Evolutionary conservation across 2,797 vertebrate species (phyloP).

Genomic region (Zenarchopterus dispar): DNA sequence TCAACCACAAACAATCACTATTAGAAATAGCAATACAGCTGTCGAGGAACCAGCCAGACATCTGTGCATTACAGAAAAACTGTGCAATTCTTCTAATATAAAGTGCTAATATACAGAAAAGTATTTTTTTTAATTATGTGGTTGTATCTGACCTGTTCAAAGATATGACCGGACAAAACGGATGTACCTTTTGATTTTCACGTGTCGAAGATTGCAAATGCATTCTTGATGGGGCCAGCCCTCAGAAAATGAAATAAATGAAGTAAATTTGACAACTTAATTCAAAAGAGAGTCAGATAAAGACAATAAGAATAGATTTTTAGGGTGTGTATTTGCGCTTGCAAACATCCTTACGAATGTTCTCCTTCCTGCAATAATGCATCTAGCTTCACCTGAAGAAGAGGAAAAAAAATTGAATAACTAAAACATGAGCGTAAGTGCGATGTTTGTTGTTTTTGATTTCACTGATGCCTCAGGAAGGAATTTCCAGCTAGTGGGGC

Average conservation of each 20-base stretch:
- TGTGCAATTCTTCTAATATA: no score
- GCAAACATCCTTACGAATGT: slow-evolving; percentile 56
- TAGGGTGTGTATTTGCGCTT: slow-evolving; percentile 35
- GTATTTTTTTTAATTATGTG: no score
- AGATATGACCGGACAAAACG: no score
- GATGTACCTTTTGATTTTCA: no score
- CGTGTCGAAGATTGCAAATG: neutral
- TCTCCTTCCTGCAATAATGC: slow-evolving; percentile 34
- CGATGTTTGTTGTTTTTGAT: slow-evolving; percentile 77
- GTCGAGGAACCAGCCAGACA: no score
- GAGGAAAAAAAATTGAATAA: slow-evolving; percentile 63
- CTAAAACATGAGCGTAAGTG: slow-evolving; percentile 75
- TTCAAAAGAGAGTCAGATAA: slow-evolving; percentile 33
- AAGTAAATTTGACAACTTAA: no score
- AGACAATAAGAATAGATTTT: slow-evolving; percentile 28
- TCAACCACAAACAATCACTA: neutral
- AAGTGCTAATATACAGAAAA: no score
- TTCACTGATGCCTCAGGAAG: slow-evolving; percentile 68
- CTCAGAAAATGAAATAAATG: slow-evolving; percentile 14
- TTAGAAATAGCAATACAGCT: no score
- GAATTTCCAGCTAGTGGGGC: slow-evolving; percentile 60
- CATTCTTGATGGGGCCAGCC: slow-evolving; percentile 1
- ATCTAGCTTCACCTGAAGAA: slow-evolving; percentile 51
- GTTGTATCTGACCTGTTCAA: neutral
- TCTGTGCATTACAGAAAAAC: no score